A percentile compares a stretch with the other conserved stretches of the same genome.
phyloP scores from a whole-genome alignment of 2,888 invertebrate genomes.

The Globia sparganii region DNA sequence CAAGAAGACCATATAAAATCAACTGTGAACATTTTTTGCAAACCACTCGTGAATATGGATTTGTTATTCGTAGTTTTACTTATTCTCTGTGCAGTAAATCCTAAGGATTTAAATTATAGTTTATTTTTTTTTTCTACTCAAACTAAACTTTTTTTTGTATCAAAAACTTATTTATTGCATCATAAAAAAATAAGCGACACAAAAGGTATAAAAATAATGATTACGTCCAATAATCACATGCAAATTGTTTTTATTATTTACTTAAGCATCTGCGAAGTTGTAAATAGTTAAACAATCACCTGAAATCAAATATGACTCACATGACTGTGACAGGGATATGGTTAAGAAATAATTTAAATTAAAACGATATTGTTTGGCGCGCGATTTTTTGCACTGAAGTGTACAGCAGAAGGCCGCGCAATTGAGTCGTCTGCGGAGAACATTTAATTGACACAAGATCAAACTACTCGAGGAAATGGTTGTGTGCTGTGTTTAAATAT shows the following conservation, averaged over 20 bases:
- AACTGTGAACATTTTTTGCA: constrained; percentile 6
- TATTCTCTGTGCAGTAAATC: not conserved
- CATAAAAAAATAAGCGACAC: not conserved
- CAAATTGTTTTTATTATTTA: constrained; percentile 10
- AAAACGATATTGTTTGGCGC: constrained; percentile 1
- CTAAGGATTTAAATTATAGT: not conserved
- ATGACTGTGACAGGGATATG: constrained; percentile 11
- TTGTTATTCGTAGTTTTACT: not conserved
- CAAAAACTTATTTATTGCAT: too few relatives aligned
- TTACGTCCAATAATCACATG: not conserved
- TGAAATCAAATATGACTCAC: constrained; percentile 4
- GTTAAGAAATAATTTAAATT: constrained; percentile 12
- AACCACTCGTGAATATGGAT: constrained; percentile 25
- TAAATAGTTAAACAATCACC: constrained; percentile 13
- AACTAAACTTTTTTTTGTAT: too few relatives aligned
- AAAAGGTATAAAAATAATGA: not conserved
- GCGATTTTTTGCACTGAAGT: constrained; percentile 43
- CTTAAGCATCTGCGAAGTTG: constrained; percentile 7
- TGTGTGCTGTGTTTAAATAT: constrained; percentile 57
- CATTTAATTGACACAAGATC: constrained; percentile 58
- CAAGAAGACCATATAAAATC: constrained; percentile 19
- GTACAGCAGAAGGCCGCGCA: constrained; percentile 39
- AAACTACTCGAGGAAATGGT: constrained; percentile 46
- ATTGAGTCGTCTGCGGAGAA: constrained; percentile 33
- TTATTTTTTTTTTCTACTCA: too few relatives aligned